These are phyloP conservation scores for Brachymystax lenok DNA, from an alignment of 2,797 vertebrate genomes.

Conservation along the genomic window DNA sequence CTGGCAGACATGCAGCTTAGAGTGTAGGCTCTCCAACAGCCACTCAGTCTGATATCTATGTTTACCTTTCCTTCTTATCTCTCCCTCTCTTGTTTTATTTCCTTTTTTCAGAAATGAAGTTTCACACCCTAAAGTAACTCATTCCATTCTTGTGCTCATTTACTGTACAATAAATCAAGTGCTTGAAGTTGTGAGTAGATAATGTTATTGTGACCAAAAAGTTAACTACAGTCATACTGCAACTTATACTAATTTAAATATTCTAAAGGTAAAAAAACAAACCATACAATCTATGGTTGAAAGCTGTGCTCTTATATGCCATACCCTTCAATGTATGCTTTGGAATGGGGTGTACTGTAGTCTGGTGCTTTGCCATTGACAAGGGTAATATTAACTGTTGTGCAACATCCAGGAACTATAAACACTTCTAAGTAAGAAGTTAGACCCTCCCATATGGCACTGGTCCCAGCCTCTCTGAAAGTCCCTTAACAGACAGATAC, in stretches of 20 bases:
- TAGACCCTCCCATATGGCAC: conserved; percentile 7
- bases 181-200: background rate
- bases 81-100: conserved; percentile 9
- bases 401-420: conserved; percentile 5
- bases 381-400: conserved; percentile 1
- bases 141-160: background rate
- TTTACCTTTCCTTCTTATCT: conserved; percentile 28
- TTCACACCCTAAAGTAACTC: conserved; percentile 4
- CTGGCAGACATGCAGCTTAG: conserved; percentile 56
- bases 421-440: conserved; percentile 2
- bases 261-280: background rate
- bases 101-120: background rate
- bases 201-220: background rate
- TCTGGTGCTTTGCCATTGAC: background rate
- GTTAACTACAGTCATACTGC: background rate
- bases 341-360: background rate
- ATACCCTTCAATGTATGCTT: background rate
- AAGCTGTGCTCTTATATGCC: background rate
- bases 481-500: background rate
- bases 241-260: background rate
- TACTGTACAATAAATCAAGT: background rate
- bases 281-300: background rate
- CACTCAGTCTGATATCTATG: conserved; percentile 27
- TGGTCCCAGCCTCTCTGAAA: conserved; percentile 2
- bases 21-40: conserved; percentile 52